These are phyloP conservation scores for Beris chalybata DNA, from an alignment of 2,888 invertebrate species.

Conservation along the genomic window DNA sequence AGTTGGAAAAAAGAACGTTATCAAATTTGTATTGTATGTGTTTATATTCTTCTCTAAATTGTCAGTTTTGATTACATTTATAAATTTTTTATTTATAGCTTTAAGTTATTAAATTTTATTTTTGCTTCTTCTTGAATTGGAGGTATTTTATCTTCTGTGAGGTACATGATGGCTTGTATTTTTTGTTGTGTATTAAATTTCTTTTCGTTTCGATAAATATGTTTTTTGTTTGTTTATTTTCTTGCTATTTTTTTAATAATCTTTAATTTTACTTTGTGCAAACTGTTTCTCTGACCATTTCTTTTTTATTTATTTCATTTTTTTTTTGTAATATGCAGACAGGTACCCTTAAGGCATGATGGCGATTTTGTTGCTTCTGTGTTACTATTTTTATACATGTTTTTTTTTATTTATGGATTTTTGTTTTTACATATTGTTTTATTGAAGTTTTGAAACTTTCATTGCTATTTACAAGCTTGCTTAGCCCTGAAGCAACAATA, in stretches of 20 bases:
- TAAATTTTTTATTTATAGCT: not conserved
- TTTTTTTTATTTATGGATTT: conserved; percentile 7
- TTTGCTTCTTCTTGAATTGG: conserved; percentile 19
- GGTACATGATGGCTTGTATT: conserved; percentile 13
- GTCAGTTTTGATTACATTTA: too few relatives aligned
- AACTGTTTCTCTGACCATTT: not conserved
- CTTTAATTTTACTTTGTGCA: conserved; percentile 1
- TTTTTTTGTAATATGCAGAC: conserved; percentile 39
- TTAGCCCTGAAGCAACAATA: too few relatives aligned
- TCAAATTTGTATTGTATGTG: too few relatives aligned
- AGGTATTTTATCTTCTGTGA: conserved; percentile 20
- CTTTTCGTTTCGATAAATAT: conserved; percentile 28
- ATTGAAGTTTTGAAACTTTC: too few relatives aligned
- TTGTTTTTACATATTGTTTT: conserved; percentile 4
- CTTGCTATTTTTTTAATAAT: not conserved
- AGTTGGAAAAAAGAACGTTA: too few relatives aligned
- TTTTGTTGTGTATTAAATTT: too few relatives aligned
- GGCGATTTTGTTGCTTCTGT: conserved; percentile 36
- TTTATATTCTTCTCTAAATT: too few relatives aligned
- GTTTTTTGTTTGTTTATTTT: conserved; percentile 10
- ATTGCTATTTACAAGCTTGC: too few relatives aligned
- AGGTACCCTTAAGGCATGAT: conserved; percentile 42
- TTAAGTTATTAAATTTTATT: not conserved
- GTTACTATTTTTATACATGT: conserved; percentile 15
- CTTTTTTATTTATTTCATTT: conserved; percentile 18